These are phyloP conservation scores for Papilio helenus DNA, from an alignment of 1,140 invertebrate species.

Conservation along the genomic window DNA sequence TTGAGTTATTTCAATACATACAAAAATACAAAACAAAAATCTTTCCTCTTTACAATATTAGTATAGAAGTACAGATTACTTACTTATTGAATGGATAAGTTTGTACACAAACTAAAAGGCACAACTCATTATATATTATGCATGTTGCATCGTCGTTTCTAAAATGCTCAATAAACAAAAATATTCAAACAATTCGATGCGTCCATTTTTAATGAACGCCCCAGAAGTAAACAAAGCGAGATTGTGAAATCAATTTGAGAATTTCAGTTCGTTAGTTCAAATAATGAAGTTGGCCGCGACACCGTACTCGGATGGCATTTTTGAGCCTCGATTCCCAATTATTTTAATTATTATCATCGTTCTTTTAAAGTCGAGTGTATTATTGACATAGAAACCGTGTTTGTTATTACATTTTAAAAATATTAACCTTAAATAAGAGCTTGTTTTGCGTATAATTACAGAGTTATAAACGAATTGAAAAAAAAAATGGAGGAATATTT, in stretches of 20 bases:
- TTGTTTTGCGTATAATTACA: not conserved
- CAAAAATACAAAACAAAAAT: too few relatives aligned
- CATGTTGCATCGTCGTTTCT: too few relatives aligned
- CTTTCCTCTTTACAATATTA: too few relatives aligned
- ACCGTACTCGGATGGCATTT: not conserved
- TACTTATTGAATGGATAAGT: too few relatives aligned
- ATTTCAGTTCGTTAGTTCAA: constrained; percentile 35
- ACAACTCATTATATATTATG: too few relatives aligned
- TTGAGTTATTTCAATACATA: too few relatives aligned
- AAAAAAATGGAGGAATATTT: not conserved
- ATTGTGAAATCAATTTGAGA: constrained; percentile 17
- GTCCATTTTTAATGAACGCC: not conserved
- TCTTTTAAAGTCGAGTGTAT: not conserved
- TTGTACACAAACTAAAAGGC: too few relatives aligned
- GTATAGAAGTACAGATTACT: too few relatives aligned
- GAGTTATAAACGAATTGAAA: not conserved
- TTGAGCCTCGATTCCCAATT: constrained; percentile 26
- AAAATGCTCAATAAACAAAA: too few relatives aligned
- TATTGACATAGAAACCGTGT: not conserved
- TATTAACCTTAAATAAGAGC: not conserved
- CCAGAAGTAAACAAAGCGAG: constrained; percentile 19
- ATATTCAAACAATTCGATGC: not conserved
- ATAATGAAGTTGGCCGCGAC: constrained; percentile 26
- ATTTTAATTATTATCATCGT: constrained; percentile 20
- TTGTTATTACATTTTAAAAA: not conserved